Evolutionary conservation across 2,888 invertebrate species (phyloP).

Genomic region (Trichopria drosophilae): DNA sequence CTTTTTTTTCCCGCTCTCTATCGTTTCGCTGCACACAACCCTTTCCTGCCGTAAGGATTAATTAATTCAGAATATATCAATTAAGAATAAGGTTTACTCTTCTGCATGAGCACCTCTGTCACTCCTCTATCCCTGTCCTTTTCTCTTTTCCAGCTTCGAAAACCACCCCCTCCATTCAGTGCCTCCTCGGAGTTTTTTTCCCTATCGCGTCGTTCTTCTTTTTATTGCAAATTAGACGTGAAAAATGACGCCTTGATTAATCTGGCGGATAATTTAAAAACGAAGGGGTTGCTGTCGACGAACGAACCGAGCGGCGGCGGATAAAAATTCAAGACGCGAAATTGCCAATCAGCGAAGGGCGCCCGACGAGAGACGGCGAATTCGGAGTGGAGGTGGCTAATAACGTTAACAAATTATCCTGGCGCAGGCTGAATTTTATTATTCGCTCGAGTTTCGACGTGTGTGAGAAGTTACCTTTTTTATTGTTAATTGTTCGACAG

Average conservation of each 20-base stretch:
- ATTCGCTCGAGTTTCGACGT: constrained; percentile 53
- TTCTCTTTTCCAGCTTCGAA: background rate
- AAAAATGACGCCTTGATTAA: constrained; percentile 60
- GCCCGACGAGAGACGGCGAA: constrained; percentile 27
- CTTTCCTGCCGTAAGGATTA: constrained; percentile 52
- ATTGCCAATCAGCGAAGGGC: constrained; percentile 57
- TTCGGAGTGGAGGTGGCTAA: constrained; percentile 39
- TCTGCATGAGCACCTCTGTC: constrained; percentile 42
- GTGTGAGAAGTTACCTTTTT: too few species aligned
- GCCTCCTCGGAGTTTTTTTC: constrained; percentile 28
- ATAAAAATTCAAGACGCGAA: constrained; percentile 60
- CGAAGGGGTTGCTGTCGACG: constrained; percentile 52
- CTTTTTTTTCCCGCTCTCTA: constrained; percentile 15
- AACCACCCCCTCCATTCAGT: constrained; percentile 7
- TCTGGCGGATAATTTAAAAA: constrained; percentile 60
- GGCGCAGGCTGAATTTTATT: constrained; percentile 51
- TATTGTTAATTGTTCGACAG: too few species aligned
- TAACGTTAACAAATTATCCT: constrained; percentile 58
- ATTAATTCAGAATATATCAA: constrained; percentile 60
- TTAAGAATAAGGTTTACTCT: constrained; percentile 59
- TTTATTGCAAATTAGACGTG: constrained; percentile 60
- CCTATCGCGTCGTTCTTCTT: constrained; percentile 40
- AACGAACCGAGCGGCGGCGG: constrained; percentile 38
- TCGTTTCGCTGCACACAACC: constrained; percentile 35
- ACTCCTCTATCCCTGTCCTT: constrained; percentile 17